Evolutionary conservation across 1,140 invertebrate genomes (phyloP), one percentile per base, ranked within the genome.

Genomic region (Calephelis virginiensis): DNA sequence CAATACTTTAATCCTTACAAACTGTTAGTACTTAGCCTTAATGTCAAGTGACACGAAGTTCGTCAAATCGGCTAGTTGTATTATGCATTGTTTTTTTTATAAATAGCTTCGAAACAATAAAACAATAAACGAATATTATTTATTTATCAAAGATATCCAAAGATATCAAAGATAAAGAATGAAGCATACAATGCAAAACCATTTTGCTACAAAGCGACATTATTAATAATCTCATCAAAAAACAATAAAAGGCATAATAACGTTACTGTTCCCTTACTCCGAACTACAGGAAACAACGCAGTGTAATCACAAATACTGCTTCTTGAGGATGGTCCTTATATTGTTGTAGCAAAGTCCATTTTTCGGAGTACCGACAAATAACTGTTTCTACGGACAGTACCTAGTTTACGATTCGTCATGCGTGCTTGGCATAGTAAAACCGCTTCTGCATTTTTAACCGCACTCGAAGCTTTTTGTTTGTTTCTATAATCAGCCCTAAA

Each of bases 221-320:
- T 43, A 9, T 6, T 53, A 9, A 17, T 53, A 28, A 11, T 53
- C 17, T 11, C 17, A 11, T 56, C 10, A 28, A 8, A 28, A 56
- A 56, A 56, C 28, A 38, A 37, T 12, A 37, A 56, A 53, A 53
- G 14, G 50, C 50, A 28, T 56, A 13, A 48, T 45, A 63, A 8
- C 45, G 61, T 62, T n/a, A 8, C 48, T 48, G 47, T 46, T 65
- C 50, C 63, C 64, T 71, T 73, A 81, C 80, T 79, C 72, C 80
- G 74, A 77, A 77, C 65, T 70, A 72, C 78, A 81, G 85, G 85
- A 82, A 83, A 75, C 69, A 72, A 74, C 80, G 75, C 74, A 77
- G 84, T 83, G 81, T 81, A 73, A 86, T 85, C 82, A 74, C 71
- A 68, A 66, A 62, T 65, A 71, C 63, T 70, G 73, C 72, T 67